Percentiles rank a stretch among this genome's conserved stretches.
Conservation (phyloP, 2,113 vertebrate genomes). For the Girardinichthys multiradiatus region DNA sequence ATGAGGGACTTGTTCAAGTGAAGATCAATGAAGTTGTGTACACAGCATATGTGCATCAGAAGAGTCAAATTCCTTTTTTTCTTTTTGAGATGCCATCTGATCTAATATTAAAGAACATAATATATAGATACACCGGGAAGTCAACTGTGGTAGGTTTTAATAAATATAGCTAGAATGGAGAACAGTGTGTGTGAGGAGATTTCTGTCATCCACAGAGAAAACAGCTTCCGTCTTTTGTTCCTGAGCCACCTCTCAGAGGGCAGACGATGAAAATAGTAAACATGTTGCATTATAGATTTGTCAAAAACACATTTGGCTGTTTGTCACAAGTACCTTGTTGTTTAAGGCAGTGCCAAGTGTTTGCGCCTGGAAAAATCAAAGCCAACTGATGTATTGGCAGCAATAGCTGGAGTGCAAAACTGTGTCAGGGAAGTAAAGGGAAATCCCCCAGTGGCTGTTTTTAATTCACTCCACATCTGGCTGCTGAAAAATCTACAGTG, state of each 20-base stretch:
- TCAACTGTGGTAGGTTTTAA: not conserved
- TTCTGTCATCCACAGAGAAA: constrained; percentile 21
- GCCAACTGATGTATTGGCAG: constrained; percentile 67
- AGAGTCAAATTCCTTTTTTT: constrained; percentile 48
- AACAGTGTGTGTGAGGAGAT: not conserved
- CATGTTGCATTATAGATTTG: constrained; percentile 75
- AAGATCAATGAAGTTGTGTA: constrained; percentile 77
- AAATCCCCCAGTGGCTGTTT: constrained; percentile 61
- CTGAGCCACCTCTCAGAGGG: constrained; percentile 44
- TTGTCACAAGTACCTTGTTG: constrained; percentile 69
- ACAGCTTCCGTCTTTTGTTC: constrained; percentile 46
- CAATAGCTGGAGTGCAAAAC: constrained; percentile 54
- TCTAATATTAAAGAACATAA: constrained; percentile 49
- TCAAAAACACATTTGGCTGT: constrained; percentile 70
- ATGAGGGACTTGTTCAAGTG: constrained; percentile 75
- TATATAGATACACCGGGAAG: constrained; percentile 12
- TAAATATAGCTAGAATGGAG: constrained; percentile 27
- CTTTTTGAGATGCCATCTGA: constrained; percentile 54
- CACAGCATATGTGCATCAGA: constrained; percentile 62
- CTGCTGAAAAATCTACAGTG: constrained; percentile 51
- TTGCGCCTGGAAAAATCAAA: constrained; percentile 66
- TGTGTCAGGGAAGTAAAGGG: constrained; percentile 68
- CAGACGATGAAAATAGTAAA: constrained; percentile 58
- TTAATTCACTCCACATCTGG: constrained; percentile 60
- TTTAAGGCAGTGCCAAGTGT: constrained; percentile 70